These are phyloP conservation scores for Halcyon leucocephala DNA, from an alignment of 2,797 vertebrate genomes.

Conservation along the genomic window DNA sequence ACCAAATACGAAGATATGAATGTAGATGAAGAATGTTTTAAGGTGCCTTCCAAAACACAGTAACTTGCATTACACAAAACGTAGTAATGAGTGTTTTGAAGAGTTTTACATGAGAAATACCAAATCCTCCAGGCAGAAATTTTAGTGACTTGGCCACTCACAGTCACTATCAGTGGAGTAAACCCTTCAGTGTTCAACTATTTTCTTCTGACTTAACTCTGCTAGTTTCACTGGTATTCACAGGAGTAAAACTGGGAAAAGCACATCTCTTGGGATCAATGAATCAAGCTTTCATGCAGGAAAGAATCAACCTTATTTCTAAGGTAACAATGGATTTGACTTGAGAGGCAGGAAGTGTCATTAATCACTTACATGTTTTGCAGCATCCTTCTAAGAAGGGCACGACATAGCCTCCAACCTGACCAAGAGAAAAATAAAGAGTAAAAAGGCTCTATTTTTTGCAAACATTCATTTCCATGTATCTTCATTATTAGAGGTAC, in stretches of 20 bases:
- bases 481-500: not conserved
- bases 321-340: not conserved
- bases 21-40: not conserved
- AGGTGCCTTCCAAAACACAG: not conserved
- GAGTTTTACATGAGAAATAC: not conserved
- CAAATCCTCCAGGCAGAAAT: not conserved
- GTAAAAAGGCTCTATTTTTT: not conserved
- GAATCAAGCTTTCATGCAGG: not conserved
- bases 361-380: conserved; percentile 91
- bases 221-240: not conserved
- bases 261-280: not conserved
- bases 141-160: not conserved
- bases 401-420: conserved; percentile 92
- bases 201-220: not conserved
- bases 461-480: not conserved
- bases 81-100: not conserved
- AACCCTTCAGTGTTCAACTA: not conserved
- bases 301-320: not conserved
- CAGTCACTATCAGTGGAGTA: not conserved
- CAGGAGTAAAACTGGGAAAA: not conserved
- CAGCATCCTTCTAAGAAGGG: conserved; percentile 97
- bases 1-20: not conserved
- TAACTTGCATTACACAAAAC: not conserved
- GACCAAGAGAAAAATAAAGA: conserved; percentile 2
- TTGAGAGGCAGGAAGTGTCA: not conserved